phyloP scores from a whole-genome alignment of 2,113 vertebrate genomes.

The Brevimyrus niger region DNA sequence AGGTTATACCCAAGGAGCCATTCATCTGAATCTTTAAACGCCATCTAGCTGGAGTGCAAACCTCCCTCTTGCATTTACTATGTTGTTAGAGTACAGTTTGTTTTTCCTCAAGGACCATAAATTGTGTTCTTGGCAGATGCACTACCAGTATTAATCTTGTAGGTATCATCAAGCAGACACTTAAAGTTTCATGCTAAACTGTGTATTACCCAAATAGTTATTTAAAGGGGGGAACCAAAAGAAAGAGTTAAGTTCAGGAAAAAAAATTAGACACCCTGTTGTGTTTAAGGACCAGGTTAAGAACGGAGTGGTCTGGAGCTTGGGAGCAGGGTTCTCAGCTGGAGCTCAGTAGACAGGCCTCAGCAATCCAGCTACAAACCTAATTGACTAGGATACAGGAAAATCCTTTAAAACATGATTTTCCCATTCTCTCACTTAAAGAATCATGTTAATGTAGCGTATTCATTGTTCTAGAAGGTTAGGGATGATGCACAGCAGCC shows the following conservation, averaged over 20 bases:
- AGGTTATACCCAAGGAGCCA: neutral
- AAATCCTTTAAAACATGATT: neutral
- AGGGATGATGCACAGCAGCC: neutral
- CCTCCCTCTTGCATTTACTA: neutral
- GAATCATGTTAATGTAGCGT: neutral
- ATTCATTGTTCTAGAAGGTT: neutral
- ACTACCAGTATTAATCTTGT: neutral
- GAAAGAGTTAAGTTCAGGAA: neutral
- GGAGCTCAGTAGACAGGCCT: neutral
- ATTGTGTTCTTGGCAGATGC: neutral
- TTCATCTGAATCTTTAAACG: neutral
- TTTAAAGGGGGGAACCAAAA: neutral
- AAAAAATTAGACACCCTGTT: neutral
- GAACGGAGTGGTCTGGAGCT: neutral
- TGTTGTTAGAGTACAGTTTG: neutral
- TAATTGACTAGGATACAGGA: neutral
- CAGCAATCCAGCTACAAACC: neutral
- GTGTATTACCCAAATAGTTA: neutral
- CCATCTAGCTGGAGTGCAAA: neutral
- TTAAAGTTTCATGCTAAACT: neutral
- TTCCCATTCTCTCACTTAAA: neutral
- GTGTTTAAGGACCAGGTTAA: neutral
- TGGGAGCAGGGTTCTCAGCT: neutral
- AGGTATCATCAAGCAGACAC: neutral
- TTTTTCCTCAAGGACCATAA: neutral